Percentiles rank a stretch among this genome's conserved stretches.
Conservation (phyloP, 2,113 vertebrate species). For the Leptodactylus fuscus region DNA sequence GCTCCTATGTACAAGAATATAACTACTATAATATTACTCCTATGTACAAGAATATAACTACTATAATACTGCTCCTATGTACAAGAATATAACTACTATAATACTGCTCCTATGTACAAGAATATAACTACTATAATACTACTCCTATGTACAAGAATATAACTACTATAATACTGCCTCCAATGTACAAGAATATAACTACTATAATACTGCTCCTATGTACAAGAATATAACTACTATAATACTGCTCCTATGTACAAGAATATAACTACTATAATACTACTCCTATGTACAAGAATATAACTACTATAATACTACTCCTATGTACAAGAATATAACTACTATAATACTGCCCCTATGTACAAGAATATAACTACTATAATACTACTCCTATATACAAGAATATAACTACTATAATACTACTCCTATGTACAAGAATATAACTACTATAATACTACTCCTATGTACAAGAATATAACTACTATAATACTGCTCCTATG, state of each 20-base stretch:
- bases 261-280: constrained; percentile 7
- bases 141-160: not conserved
- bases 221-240: constrained; percentile 9
- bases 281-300: not conserved
- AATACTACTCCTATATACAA: not conserved
- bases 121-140: constrained; percentile 10
- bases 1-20: not conserved
- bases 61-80: not conserved
- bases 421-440: not conserved
- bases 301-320: not conserved
- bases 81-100: constrained; percentile 4
- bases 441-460: not conserved
- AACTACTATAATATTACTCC: constrained; percentile 6
- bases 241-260: not conserved
- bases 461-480: not conserved
- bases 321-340: not conserved
- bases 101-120: not conserved
- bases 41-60: constrained; percentile 14
- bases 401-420: constrained; percentile 7
- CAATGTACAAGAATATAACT: not conserved
- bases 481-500: constrained; percentile 1
- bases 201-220: constrained; percentile 12
- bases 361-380: constrained; percentile 11
- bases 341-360: not conserved
- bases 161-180: constrained; percentile 10